A percentile compares a stretch with the other conserved stretches of the same genome.
phyloP scores from a whole-genome alignment of 2,888 invertebrate species.

The Ganaspis brasiliensis region DNA sequence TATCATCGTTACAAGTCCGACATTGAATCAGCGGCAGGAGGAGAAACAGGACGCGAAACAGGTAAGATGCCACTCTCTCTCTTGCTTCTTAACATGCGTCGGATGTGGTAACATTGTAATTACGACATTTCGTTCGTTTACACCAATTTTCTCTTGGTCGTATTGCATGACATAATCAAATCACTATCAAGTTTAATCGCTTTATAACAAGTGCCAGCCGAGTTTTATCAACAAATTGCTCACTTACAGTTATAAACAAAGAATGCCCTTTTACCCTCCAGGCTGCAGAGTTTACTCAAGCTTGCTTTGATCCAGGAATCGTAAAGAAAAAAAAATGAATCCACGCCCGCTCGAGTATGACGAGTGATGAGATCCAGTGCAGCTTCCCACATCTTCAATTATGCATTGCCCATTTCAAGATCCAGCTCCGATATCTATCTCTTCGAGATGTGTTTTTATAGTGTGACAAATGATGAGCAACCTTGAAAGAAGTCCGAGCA shows the following conservation, averaged over 20 bases:
- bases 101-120: constrained; percentile 63
- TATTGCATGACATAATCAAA: constrained; percentile 66
- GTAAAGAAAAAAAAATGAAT: constrained; percentile 12
- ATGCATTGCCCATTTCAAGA: constrained; percentile 26
- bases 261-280: neutral
- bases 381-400: constrained; percentile 37
- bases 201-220: constrained; percentile 23
- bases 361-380: constrained; percentile 35
- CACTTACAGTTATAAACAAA: constrained; percentile 37
- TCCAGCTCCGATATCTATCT: constrained; percentile 12
- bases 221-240: constrained; percentile 28
- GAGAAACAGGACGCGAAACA: constrained; percentile 46
- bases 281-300: constrained; percentile 6
- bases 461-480: constrained; percentile 29
- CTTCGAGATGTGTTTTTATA: constrained; percentile 7
- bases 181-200: constrained; percentile 53
- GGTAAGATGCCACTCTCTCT: constrained; percentile 45
- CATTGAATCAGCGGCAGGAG: constrained; percentile 31
- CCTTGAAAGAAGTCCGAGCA: constrained; percentile 4
- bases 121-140: constrained; percentile 66
- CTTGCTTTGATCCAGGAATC: constrained; percentile 12
- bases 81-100: constrained; percentile 45
- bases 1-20: constrained; percentile 52
- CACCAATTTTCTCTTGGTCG: constrained; percentile 54
- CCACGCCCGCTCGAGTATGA: constrained; percentile 23